Evolutionary conservation across 1,140 invertebrate genomes (phyloP).

Genomic region (Meloidogyne floridensis): DNA sequence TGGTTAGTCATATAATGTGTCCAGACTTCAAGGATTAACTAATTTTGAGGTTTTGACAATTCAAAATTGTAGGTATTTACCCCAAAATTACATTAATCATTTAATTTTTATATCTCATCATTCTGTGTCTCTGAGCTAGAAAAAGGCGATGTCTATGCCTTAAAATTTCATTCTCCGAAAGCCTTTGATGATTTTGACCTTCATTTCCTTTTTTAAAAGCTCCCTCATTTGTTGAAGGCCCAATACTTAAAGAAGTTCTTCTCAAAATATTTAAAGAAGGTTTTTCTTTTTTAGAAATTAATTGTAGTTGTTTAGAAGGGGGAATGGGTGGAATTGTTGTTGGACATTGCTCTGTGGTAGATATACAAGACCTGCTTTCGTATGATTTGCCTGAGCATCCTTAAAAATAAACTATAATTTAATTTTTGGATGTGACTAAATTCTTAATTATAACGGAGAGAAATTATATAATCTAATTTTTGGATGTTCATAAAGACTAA

Average conservation of each 20-base stretch:
- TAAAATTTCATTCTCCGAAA: not conserved
- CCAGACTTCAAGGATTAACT: no score
- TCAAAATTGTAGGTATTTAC: no score
- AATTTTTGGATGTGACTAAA: no score
- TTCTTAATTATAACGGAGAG: no score
- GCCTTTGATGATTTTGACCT: constrained; percentile 1
- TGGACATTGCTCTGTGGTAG: constrained; percentile 11
- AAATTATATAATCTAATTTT: no score
- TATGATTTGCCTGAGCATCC: constrained; percentile 22
- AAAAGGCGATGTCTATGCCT: not conserved
- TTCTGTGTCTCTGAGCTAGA: not conserved
- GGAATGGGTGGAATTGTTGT: constrained; percentile 21
- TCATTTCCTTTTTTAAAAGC: not conserved
- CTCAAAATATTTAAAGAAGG: constrained; percentile 3
- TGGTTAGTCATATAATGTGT: no score
- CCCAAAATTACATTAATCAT: no score
- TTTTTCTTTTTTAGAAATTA: not conserved
- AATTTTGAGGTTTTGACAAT: no score
- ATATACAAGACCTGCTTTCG: not conserved
- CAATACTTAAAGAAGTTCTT: not conserved
- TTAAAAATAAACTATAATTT: not conserved
- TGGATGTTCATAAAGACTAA: no score
- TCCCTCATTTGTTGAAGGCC: not conserved
- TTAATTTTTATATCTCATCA: not conserved
- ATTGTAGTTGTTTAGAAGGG: constrained; percentile 10